phyloP scores from a whole-genome alignment of 2,888 invertebrate species.

The Stenichneumon culpator region DNA sequence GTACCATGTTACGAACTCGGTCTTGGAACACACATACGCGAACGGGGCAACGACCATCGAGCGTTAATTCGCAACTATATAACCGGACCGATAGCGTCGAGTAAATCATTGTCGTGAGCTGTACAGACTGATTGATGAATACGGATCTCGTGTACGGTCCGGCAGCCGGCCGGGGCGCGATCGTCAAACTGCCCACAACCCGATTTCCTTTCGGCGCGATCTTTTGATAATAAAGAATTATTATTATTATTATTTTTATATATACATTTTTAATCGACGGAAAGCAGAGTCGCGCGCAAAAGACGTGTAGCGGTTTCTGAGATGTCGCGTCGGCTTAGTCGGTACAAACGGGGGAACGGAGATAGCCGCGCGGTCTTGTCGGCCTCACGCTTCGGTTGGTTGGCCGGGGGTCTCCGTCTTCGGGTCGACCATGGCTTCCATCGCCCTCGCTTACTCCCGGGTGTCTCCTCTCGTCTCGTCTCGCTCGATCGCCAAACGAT shows the following conservation, averaged over 20 bases:
- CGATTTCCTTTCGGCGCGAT: neutral
- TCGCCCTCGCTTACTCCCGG: constrained; percentile 33
- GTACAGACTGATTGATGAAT: neutral
- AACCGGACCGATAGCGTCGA: constrained; percentile 2
- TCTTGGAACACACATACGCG: constrained; percentile 23
- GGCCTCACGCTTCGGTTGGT: constrained; percentile 83
- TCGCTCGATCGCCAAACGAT: constrained; percentile 32
- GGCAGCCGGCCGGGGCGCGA: neutral
- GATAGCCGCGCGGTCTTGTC: constrained; percentile 81
- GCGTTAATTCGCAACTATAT: constrained; percentile 43
- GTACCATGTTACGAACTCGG: constrained; percentile 15
- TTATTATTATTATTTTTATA: neutral
- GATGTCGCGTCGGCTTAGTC: constrained; percentile 83
- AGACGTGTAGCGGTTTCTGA: constrained; percentile 83
- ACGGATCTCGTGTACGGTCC: neutral
- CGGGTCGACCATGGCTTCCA: constrained; percentile 34
- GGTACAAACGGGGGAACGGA: constrained; percentile 79
- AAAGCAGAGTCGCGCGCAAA: constrained; percentile 66
- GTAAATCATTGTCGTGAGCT: constrained; percentile 26
- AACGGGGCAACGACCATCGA: constrained; percentile 53
- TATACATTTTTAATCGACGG: constrained; percentile 25
- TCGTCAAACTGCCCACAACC: neutral
- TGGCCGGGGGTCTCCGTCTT: constrained; percentile 64
- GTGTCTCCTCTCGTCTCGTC: constrained; percentile 47
- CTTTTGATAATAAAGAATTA: constrained; percentile 3